Evolutionary conservation across 2,113 vertebrate species (phyloP).

Genomic region (Paratilapia polleni): DNA sequence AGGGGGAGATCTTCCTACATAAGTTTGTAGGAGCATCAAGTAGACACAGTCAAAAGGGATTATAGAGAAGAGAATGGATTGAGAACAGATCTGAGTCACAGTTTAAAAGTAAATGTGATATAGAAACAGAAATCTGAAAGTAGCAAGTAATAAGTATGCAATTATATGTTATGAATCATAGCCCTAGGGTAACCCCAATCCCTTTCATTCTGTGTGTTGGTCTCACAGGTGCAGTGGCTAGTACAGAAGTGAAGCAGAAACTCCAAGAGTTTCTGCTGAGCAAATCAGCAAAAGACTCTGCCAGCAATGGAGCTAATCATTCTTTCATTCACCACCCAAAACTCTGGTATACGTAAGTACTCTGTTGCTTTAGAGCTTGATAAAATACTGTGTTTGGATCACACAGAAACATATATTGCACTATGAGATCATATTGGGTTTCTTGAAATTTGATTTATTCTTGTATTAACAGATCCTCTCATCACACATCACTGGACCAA

Average conservation of each 20-base stretch:
- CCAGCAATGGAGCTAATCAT: constrained; percentile 86
- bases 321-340: constrained; percentile 90
- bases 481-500: constrained; percentile 97
- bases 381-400: not conserved
- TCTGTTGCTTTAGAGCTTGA: not conserved
- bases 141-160: not conserved
- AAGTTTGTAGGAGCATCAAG: constrained; percentile 15
- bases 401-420: not conserved
- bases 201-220: constrained; percentile 64
- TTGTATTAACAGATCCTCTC: constrained; percentile 87
- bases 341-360: constrained; percentile 96
- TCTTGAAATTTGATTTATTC: not conserved
- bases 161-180: not conserved
- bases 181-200: constrained; percentile 70
- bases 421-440: not conserved
- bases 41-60: not conserved
- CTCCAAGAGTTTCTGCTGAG: constrained; percentile 99
- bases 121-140: not conserved
- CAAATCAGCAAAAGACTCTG: constrained; percentile 94
- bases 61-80: not conserved
- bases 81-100: not conserved
- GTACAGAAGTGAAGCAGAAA: constrained; percentile 98
- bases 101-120: not conserved
- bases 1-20: constrained; percentile 80
- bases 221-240: constrained; percentile 94